Evolutionary conservation across 2,113 vertebrate genomes (phyloP).

Genomic region (Sigmodon hispidus): DNA sequence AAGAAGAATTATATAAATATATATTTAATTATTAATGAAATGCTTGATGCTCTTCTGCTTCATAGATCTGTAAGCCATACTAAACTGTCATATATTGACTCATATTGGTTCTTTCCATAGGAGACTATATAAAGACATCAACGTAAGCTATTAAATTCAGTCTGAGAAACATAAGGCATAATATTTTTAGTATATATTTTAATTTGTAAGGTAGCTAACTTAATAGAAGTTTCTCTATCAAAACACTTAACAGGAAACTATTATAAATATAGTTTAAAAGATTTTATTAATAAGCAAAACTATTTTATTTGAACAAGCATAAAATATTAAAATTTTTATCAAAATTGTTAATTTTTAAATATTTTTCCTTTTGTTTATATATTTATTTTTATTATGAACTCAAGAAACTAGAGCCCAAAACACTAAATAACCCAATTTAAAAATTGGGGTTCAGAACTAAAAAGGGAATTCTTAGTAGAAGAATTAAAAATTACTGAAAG

Average conservation of each 20-base stretch:
- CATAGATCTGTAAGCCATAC: not conserved
- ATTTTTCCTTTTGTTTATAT: not conserved
- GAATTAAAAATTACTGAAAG: no score
- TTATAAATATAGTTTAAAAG: not conserved
- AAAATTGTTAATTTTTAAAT: not conserved
- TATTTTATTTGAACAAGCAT: not conserved
- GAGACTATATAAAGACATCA: not conserved
- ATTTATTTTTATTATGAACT: no score
- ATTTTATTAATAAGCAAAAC: not conserved
- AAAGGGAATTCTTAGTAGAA: no score
- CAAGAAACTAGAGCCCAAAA: no score
- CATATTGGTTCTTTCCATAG: not conserved
- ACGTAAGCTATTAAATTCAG: not conserved
- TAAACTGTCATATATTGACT: not conserved
- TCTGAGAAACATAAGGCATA: not conserved
- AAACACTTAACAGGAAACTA: not conserved
- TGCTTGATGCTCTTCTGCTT: not conserved
- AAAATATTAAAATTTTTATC: not conserved
- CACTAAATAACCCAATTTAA: no score
- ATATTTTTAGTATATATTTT: not conserved
- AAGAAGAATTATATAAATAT: not conserved
- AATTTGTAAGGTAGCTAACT: not conserved
- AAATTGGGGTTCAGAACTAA: no score
- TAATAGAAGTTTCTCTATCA: not conserved
- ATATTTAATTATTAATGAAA: not conserved